These are phyloP conservation scores for Folsomia candida DNA, from an alignment of 2,888 invertebrate genomes.

Conservation along the genomic window DNA sequence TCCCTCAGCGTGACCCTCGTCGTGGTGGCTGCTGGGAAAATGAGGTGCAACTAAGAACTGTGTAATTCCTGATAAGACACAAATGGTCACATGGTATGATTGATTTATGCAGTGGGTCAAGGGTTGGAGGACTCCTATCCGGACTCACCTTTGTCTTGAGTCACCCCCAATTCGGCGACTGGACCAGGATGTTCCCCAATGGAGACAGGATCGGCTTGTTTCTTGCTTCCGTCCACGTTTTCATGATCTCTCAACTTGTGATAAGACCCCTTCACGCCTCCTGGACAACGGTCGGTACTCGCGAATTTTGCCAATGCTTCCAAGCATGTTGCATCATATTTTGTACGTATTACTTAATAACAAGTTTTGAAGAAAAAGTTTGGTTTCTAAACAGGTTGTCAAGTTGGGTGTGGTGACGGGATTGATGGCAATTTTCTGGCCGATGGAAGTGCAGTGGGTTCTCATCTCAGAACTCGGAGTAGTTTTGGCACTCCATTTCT, in stretches of 20 bases:
- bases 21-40: no score
- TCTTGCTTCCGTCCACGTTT: conserved; percentile 22
- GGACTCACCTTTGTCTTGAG: no score
- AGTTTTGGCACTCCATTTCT: conserved; percentile 21
- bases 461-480: conserved; percentile 32
- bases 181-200: conserved; percentile 28
- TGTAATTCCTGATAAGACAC: no score
- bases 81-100: no score
- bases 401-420: conserved; percentile 26
- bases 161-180: conserved; percentile 20
- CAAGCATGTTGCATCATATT: no score
- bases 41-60: no score
- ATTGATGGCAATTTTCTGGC: conserved; percentile 19
- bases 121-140: no score
- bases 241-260: conserved; percentile 13
- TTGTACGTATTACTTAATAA: no score
- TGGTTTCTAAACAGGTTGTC: conserved; percentile 13
- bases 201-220: conserved; percentile 30
- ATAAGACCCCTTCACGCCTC: conserved; percentile 16
- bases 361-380: not conserved
- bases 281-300: conserved; percentile 27
- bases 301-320: no score
- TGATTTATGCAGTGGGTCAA: no score
- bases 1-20: conserved; percentile 15
- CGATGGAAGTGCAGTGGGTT: conserved; percentile 33